Conservation (phyloP, 2,113 vertebrate genomes). For the Pseudorhombus dupliciocellatus region DNA sequence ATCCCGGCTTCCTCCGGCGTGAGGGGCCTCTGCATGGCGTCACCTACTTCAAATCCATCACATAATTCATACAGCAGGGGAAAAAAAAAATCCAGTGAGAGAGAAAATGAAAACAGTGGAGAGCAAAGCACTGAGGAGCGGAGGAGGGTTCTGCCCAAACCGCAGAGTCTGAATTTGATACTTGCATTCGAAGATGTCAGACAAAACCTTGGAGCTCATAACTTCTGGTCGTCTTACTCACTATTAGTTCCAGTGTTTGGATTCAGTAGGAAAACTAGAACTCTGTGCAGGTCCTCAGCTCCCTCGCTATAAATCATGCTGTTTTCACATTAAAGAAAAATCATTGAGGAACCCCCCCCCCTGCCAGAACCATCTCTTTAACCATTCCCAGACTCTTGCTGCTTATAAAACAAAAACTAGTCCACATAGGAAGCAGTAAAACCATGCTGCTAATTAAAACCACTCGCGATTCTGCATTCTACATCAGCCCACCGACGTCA, state of each 20-base stretch:
- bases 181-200: constrained; percentile 15
- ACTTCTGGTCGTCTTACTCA: not conserved
- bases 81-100: not conserved
- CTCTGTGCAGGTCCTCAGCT: not conserved
- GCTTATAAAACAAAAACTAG: not conserved
- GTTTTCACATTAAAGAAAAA: constrained; percentile 42
- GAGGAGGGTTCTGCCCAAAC: not conserved
- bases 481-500: not conserved
- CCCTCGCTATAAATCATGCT: constrained; percentile 27
- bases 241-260: constrained; percentile 15
- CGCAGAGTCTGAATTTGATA: constrained; percentile 18
- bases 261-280: constrained; percentile 29
- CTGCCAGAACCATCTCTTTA: not conserved
- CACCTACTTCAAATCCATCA: constrained; percentile 40
- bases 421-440: not conserved
- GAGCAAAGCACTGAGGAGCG: not conserved
- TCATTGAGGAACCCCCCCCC: constrained; percentile 18
- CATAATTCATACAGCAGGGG: constrained; percentile 27
- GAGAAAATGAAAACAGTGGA: not conserved
- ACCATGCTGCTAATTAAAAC: constrained; percentile 7
- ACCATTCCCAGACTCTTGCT: constrained; percentile 17
- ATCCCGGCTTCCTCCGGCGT: constrained; percentile 29
- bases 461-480: constrained; percentile 6
- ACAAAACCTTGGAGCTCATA: constrained; percentile 14
- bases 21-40: constrained; percentile 15